A percentile compares a stretch with the other conserved stretches of the same genome.
Conservation (phyloP, 1,140 invertebrate genomes). For the Pogonomyrmex barbatus region DNA sequence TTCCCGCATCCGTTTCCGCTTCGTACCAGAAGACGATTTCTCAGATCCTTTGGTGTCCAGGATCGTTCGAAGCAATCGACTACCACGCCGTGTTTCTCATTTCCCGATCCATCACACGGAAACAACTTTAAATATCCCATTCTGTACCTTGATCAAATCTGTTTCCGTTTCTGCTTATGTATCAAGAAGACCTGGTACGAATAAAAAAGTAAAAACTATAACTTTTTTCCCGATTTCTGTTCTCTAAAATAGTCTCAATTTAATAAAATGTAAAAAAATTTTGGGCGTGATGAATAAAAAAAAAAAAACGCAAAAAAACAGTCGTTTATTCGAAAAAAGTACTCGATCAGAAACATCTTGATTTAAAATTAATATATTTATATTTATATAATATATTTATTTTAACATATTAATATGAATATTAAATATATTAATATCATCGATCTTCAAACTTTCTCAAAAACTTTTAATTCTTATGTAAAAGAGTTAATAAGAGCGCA, state of each 20-base stretch:
- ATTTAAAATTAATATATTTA: neutral
- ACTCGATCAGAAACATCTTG: neutral
- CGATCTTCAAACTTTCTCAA: no score
- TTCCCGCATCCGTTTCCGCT: neutral
- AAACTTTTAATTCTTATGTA: no score
- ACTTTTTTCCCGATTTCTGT: neutral
- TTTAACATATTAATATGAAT: neutral
- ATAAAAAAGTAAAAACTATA: neutral
- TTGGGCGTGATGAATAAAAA: constrained; percentile 2
- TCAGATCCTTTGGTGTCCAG: neutral
- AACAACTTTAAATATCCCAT: neutral
- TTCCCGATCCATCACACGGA: neutral
- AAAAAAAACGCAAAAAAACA: neutral
- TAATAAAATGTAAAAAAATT: constrained; percentile 7
- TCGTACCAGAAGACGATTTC: neutral
- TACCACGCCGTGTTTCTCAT: neutral
- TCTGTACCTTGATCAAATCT: neutral
- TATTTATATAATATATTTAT: neutral
- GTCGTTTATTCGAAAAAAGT: neutral
- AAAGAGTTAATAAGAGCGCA: no score
- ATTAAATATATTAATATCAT: neutral
- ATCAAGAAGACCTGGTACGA: neutral
- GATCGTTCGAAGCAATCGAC: constrained; percentile 7
- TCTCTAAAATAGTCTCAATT: neutral
- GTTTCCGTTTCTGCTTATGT: neutral